These are phyloP conservation scores for Stigmatopora nigra DNA, from an alignment of 2,113 vertebrate genomes.

Conservation along the genomic window DNA sequence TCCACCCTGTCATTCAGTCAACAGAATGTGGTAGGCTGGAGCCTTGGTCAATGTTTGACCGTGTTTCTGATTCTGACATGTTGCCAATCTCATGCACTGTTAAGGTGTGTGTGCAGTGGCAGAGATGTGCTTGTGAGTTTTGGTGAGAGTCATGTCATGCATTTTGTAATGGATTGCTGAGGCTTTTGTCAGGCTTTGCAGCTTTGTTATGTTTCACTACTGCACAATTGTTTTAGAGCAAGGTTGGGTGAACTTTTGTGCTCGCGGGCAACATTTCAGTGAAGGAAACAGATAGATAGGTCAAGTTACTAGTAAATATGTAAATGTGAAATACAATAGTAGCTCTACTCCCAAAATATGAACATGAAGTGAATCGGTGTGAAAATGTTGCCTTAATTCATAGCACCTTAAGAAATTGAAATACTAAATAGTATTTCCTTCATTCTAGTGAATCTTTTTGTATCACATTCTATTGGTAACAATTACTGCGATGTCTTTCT, in stretches of 20 bases:
- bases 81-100: slow-evolving; percentile 30
- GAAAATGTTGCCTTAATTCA: too few species aligned
- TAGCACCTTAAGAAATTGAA: too few species aligned
- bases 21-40: neutral
- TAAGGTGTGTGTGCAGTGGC: slow-evolving; percentile 16
- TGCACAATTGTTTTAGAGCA: slow-evolving; percentile 11
- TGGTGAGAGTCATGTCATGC: slow-evolving; percentile 40
- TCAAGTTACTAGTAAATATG: neutral
- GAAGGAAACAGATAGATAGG: neutral
- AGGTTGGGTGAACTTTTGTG: neutral
- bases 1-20: neutral
- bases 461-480: too few species aligned
- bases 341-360: too few species aligned
- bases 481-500: too few species aligned
- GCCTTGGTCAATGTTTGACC: neutral
- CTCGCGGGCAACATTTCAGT: neutral
- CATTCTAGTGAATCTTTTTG: too few species aligned
- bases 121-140: slow-evolving; percentile 25
- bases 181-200: slow-evolving; percentile 12
- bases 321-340: too few species aligned
- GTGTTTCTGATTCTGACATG: slow-evolving; percentile 4
- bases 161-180: slow-evolving; percentile 39
- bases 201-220: slow-evolving; percentile 6
- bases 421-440: too few species aligned
- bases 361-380: too few species aligned